Base-by-base conservation (phyloP, 2,797 vertebrate species). In the Chloroceryle amazona region DNA sequence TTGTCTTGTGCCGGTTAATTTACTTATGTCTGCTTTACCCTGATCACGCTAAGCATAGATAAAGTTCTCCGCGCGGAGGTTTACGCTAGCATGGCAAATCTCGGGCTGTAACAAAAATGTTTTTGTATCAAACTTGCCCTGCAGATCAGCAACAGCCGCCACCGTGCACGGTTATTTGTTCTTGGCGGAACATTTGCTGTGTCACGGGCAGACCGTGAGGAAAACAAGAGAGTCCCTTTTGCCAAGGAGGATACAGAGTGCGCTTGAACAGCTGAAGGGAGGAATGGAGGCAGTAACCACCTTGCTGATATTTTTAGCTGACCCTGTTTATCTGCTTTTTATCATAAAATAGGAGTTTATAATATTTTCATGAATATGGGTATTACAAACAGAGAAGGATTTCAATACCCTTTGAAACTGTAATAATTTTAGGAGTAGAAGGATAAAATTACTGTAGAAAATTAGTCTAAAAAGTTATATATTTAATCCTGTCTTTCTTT, bases 1-100 rank as follows among this genome's bases (percentile, higher is more conserved):
- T 95, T 96, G 90, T 93, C 85, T 94, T 94, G 47, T 26, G 81
- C 51, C 0, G 0, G 83, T 84, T 96, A 83, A 95, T 95, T 91
- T 93, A 90, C 91, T 86, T 89, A 68, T 0, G 44, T 51, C 91
- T 86, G 82, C 93, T 93, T 89, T 89, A 73, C 66, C 15, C 28
- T 2, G 25, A 75, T 85, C 4, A 1, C 33, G 11, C 74, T 86
- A 73, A 85, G 89, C 51, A 33, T 0, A 79, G 87, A 88, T 91
- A 84, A 94, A 95, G 94, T 93, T 81, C 91, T 96, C 76, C 91
- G 37, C 20, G 28, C 12, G 5, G 68, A 88, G 80, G 46, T 79
- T 95, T 66, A 25, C 0, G 3, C 87, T 23, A 2, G 6, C 28
- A 13, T 54, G 88, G 76, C 73, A 86, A 76, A 87, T 66, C 80